These are phyloP conservation scores for Eristalis arbustorum DNA, from an alignment of 2,888 invertebrate species.

Conservation along the genomic window DNA sequence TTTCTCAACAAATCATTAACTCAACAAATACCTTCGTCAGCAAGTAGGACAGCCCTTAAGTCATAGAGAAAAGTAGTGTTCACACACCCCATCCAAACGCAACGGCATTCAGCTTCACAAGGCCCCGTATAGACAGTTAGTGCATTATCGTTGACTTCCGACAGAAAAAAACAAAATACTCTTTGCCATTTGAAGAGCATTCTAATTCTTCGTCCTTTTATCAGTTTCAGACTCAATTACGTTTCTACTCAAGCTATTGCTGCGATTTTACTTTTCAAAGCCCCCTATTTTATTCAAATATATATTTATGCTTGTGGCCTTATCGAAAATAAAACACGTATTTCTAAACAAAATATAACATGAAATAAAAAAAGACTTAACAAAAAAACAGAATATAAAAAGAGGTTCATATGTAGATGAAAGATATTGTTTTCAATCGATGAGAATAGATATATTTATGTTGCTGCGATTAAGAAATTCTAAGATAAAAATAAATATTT, in stretches of 20 bases:
- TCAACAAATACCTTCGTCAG: too few relatives aligned
- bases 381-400: conserved; percentile 5
- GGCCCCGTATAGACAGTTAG: not conserved
- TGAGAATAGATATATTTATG: conserved; percentile 64
- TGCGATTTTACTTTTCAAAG: not conserved
- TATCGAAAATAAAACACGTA: conserved; percentile 42
- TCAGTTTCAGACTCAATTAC: not conserved
- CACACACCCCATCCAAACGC: too few relatives aligned
- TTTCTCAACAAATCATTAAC: too few relatives aligned
- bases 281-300: not conserved
- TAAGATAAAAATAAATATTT: conserved; percentile 30
- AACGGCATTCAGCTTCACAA: not conserved
- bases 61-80: too few relatives aligned
- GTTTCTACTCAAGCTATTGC: not conserved
- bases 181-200: too few relatives aligned
- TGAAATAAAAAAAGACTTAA: conserved; percentile 50
- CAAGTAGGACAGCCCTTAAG: too few relatives aligned
- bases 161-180: conserved; percentile 16
- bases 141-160: conserved; percentile 24
- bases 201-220: not conserved
- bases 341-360: not conserved
- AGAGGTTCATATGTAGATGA: conserved; percentile 4
- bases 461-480: conserved; percentile 47
- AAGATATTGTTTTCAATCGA: conserved; percentile 37
- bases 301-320: conserved; percentile 67